Evolutionary conservation across 2,113 vertebrate genomes (phyloP).

Genomic region (Bettongia penicillata): DNA sequence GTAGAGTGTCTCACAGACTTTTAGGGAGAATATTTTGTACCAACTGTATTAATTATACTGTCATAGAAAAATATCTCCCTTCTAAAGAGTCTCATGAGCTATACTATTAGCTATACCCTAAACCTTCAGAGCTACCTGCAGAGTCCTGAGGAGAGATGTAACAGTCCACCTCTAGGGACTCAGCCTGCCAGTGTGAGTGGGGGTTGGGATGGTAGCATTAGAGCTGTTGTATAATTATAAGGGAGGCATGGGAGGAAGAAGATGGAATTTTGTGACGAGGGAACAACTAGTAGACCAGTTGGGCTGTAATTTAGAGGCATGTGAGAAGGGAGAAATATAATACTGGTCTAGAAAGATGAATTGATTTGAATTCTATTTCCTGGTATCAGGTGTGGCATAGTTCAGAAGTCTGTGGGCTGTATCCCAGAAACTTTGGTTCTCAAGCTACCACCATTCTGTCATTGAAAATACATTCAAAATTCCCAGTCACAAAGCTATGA

Average conservation of each 20-base stretch:
- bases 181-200: background rate
- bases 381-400: background rate
- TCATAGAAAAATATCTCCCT: background rate
- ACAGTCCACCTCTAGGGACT: background rate
- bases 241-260: background rate
- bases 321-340: background rate
- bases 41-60: background rate
- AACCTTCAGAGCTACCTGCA: background rate
- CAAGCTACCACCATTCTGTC: background rate
- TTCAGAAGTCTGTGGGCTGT: background rate
- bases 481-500: background rate
- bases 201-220: background rate
- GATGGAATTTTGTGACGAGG: background rate
- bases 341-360: background rate
- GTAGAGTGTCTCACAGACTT: background rate
- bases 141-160: background rate
- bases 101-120: background rate
- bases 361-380: background rate
- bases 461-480: constrained; percentile 20
- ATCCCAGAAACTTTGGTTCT: constrained; percentile 3
- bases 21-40: background rate
- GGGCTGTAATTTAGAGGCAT: background rate
- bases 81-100: background rate
- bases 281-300: background rate
- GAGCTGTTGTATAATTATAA: background rate